phyloP scores from a whole-genome alignment of 2,113 vertebrate species.

The Gnathonemus echidnorhynchus region DNA sequence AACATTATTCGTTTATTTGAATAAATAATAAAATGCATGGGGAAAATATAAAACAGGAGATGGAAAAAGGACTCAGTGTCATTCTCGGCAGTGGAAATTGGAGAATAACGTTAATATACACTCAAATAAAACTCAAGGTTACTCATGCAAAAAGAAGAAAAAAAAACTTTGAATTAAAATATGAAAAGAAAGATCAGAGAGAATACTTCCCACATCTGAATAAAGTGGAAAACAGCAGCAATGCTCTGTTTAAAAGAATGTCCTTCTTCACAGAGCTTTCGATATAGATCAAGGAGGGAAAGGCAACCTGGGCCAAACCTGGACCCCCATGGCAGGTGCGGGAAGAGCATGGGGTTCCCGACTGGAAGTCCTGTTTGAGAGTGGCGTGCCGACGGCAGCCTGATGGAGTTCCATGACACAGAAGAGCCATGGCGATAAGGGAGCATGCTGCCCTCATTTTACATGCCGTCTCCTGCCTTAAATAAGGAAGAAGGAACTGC shows the following conservation, averaged over 20 bases:
- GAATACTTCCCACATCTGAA: conserved; percentile 1
- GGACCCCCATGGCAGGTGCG: not conserved
- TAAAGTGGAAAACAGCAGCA: not conserved
- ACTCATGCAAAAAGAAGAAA: not conserved
- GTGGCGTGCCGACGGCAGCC: not conserved
- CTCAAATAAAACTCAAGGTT: conserved; percentile 5
- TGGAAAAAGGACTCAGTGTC: not conserved
- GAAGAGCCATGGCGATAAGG: not conserved
- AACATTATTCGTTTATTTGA: not conserved
- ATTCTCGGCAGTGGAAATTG: not conserved
- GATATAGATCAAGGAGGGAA: not conserved
- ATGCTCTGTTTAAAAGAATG: not conserved
- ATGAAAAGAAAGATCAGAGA: conserved; percentile 6
- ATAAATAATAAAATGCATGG: not conserved
- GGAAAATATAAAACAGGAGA: not conserved
- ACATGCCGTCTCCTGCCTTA: not conserved
- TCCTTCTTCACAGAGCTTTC: not conserved
- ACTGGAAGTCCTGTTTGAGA: not conserved
- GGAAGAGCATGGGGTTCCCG: not conserved
- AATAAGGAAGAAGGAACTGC: not conserved
- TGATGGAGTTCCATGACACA: not conserved
- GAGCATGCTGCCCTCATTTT: not conserved
- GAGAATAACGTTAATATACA: not conserved
- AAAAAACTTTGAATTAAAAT: conserved; percentile 10
- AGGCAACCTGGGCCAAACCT: not conserved